Evolutionary conservation across 2,113 vertebrate species (phyloP).

Genomic region (Zootoca vivipara): DNA sequence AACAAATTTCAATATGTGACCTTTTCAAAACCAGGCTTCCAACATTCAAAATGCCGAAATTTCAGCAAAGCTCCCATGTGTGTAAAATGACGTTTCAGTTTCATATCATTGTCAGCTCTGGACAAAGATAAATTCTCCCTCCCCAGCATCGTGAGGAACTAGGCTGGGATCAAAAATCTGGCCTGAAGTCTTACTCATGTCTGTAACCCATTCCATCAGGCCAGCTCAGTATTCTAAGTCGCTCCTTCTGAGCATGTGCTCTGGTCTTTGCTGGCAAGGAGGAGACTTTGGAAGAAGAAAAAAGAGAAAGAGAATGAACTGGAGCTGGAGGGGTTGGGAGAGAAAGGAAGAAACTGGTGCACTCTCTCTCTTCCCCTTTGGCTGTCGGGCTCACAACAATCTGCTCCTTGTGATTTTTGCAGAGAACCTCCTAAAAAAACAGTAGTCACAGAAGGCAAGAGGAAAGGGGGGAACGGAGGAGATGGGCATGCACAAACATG

Average conservation of each 20-base stretch:
- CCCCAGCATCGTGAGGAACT: neutral
- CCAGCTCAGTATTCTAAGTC: too few species aligned
- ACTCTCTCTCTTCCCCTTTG: too few species aligned
- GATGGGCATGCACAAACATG: too few species aligned
- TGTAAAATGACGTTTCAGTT: neutral
- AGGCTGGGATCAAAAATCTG: neutral
- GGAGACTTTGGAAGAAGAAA: slow-evolving; percentile 39
- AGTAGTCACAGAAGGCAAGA: too few species aligned
- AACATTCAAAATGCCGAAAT: neutral
- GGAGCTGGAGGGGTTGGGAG: too few species aligned
- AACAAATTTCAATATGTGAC: neutral
- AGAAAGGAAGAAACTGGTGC: too few species aligned
- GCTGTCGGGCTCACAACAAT: too few species aligned
- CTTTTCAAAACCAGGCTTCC: neutral
- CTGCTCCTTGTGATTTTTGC: too few species aligned
- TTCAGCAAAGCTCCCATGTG: neutral
- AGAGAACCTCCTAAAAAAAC: too few species aligned
- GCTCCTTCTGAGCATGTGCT: neutral
- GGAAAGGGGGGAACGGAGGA: too few species aligned
- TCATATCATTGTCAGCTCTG: neutral
- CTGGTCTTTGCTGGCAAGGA: neutral
- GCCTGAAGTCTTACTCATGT: neutral
- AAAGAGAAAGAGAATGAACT: too few species aligned
- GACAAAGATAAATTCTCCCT: too few species aligned
- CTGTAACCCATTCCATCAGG: neutral